These are phyloP conservation scores for Drosophila gaucha DNA, from an alignment of 2,888 invertebrate genomes.

Conservation along the genomic window DNA sequence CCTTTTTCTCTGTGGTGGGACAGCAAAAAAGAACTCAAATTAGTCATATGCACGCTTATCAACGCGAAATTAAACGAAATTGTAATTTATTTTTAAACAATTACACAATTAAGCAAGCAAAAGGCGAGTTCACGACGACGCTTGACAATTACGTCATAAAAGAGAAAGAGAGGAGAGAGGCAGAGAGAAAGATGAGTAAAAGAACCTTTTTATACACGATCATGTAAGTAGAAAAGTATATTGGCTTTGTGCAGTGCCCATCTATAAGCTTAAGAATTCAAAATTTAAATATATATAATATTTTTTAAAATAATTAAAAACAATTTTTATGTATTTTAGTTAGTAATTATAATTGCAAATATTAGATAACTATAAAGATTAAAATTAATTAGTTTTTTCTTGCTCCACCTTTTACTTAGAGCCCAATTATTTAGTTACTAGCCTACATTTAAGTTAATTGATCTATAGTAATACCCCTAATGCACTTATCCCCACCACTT, in stretches of 20 bases:
- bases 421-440: not conserved
- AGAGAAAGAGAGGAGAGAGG: not conserved
- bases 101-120: constrained; percentile 50
- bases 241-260: too few species aligned
- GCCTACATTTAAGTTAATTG: constrained; percentile 5
- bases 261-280: too few species aligned
- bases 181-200: not conserved
- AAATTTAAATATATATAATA: too few species aligned
- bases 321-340: not conserved
- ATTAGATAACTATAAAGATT: too few species aligned
- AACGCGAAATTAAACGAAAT: constrained; percentile 39
- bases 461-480: constrained; percentile 3
- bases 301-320: not conserved
- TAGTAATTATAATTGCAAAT: too few species aligned
- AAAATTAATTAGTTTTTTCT: too few species aligned
- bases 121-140: constrained; percentile 17
- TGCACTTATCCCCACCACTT: not conserved
- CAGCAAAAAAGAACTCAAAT: constrained; percentile 24
- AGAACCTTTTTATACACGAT: not conserved
- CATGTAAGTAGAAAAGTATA: too few species aligned
- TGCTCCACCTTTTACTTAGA: not conserved
- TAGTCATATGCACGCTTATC: constrained; percentile 65
- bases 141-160: constrained; percentile 13
- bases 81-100: constrained; percentile 67
- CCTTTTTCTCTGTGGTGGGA: not conserved